Evolutionary conservation across 1,140 invertebrate genomes (phyloP).

Genomic region (Dufourea novaeangliae): DNA sequence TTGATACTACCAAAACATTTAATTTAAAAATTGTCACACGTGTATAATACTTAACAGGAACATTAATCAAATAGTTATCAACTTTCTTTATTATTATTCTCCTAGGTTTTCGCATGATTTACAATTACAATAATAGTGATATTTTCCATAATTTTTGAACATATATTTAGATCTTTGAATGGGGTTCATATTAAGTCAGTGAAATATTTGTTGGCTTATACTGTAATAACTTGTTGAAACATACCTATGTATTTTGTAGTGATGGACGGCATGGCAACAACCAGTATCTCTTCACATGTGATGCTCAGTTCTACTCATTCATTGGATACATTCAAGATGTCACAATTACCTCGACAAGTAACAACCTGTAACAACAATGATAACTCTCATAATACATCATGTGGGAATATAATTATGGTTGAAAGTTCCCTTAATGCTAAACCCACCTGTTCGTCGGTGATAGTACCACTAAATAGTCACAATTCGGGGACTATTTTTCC

Average conservation of each 20-base stretch:
- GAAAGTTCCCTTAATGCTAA: constrained; percentile 59
- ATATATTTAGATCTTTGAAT: not conserved
- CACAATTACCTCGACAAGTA: constrained; percentile 60
- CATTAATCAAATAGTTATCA: not conserved
- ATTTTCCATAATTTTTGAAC: not conserved
- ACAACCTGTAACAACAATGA: constrained; percentile 55
- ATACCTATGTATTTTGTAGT: constrained; percentile 76
- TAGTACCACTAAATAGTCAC: constrained; percentile 61
- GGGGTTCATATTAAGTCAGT: not conserved
- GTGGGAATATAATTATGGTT: constrained; percentile 64
- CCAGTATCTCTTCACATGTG: constrained; percentile 46
- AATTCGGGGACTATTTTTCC: constrained; percentile 65
- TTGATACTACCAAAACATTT: not conserved
- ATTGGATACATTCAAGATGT: constrained; percentile 63
- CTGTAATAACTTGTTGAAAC: constrained; percentile 31
- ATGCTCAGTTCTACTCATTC: constrained; percentile 49
- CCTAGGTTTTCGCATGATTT: constrained; percentile 1
- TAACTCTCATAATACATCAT: constrained; percentile 51
- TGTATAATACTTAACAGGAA: not conserved
- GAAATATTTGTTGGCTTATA: constrained; percentile 18
- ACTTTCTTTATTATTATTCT: not conserved
- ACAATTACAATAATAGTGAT: not conserved
- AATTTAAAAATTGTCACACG: not conserved
- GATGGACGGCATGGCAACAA: constrained; percentile 66
- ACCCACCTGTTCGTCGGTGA: constrained; percentile 55